Base-by-base conservation (phyloP, 2,888 invertebrate species). In the Psylliodes chrysocephalus region DNA sequence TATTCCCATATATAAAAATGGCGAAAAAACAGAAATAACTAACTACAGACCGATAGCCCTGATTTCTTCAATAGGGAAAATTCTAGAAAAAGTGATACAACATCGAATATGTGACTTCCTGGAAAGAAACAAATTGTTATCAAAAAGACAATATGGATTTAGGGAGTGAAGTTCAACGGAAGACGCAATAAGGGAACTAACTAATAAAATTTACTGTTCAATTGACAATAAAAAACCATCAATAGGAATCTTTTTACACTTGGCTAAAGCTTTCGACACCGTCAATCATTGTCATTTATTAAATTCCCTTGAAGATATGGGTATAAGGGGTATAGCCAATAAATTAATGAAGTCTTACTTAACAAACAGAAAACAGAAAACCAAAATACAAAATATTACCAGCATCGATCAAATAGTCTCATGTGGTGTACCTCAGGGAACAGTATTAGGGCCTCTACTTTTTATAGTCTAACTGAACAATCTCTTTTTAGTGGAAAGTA, bases 361-460 rank as follows among this genome's bases (percentile, higher is more conserved):
- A 44, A 17, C 1, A 1, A 44, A 44, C 10, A 44, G 44, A 44
- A 17, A 1, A 44, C 44, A 44, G 15, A 17, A 44, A 44, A 15
- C 15, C 4, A 44, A 44, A 33, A n/a, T 33, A 33, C 8, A 33
- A 8, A 44, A 44, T 44, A 17, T 33, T 8, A n/a, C 10, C 12
- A 33, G 33, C 33, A 8, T 6, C 3, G 12, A 8, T n/a, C 8
- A 33, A 33, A 33, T 10, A 33, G 12, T 33, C 10, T 6, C 8
- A n/a, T 33, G 33, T 33, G 33, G 33, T n/a, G 51, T 60, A 14
- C 51, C 51, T 5, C 59, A 60, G 38, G 59, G 59, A 5, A 42
- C 46, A 28, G 28, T 60, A n/a, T 51, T 60, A 30, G 59, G 59
- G 28, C 59, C 59, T n/a, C 15, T 60, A 30, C 22, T 51, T 15